A percentile compares a stretch with the other conserved stretches of the same genome.
Conservation (phyloP, 2,113 vertebrate species). For the Grantiella picta region DNA sequence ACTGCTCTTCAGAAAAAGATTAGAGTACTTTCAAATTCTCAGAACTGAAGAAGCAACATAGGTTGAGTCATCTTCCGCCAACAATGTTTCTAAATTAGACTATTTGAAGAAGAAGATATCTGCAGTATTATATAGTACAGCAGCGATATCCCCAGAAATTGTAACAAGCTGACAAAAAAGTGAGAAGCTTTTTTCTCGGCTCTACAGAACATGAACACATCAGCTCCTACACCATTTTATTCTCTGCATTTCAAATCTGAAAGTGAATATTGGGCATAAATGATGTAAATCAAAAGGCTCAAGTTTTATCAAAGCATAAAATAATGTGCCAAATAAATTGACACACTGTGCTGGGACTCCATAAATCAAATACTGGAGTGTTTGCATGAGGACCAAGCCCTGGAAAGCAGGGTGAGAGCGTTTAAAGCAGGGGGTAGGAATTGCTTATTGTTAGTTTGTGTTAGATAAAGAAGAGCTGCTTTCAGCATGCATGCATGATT, state of each 20-base stretch:
- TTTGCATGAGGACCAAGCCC: not conserved
- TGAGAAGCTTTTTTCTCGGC: conserved; percentile 42
- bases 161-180: conserved; percentile 51
- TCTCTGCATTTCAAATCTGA: conserved; percentile 13
- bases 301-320: not conserved
- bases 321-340: not conserved
- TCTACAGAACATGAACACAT: conserved; percentile 25
- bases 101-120: conserved; percentile 39
- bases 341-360: not conserved
- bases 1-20: conserved; percentile 34
- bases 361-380: not conserved
- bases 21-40: conserved; percentile 27
- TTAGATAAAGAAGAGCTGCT: not conserved
- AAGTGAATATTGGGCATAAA: conserved; percentile 8
- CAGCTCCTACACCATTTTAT: conserved; percentile 48
- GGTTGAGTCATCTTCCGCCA: conserved; percentile 60
- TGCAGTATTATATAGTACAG: conserved; percentile 48
- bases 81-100: conserved; percentile 62
- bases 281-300: not conserved
- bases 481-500: not conserved
- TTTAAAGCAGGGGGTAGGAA: not conserved
- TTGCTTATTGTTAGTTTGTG: not conserved
- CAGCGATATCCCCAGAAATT: conserved; percentile 48
- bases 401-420: not conserved
- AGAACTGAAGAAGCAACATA: conserved; percentile 39